Conservation (phyloP, 2,113 vertebrate genomes). For the Gadus macrocephalus region DNA sequence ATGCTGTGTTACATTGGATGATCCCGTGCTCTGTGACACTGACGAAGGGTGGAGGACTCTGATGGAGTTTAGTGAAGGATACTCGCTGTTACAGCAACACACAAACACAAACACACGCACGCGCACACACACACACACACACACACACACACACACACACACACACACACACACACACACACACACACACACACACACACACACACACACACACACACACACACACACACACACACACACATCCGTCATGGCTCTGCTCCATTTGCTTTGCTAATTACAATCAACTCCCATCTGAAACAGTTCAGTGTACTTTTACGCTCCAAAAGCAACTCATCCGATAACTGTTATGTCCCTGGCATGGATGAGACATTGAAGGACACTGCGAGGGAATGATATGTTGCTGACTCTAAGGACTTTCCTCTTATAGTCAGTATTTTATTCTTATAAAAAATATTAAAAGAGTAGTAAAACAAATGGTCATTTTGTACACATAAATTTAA, state of each 20-base stretch:
- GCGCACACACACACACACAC: constrained; percentile 9
- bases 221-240: constrained; percentile 38
- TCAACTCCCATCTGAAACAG: constrained; percentile 60
- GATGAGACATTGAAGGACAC: no score
- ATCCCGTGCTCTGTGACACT: no score
- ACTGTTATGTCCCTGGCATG: constrained; percentile 15
- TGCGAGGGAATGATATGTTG: no score
- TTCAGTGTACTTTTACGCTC: constrained; percentile 38
- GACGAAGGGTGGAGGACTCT: neutral
- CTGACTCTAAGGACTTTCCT: no score
- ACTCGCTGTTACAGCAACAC: constrained; percentile 25
- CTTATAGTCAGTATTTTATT: no score
- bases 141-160: neutral
- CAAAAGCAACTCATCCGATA: constrained; percentile 41
- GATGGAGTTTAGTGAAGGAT: constrained; percentile 55
- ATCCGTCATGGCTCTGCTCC: constrained; percentile 70
- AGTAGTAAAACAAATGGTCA: no score
- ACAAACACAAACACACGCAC: constrained; percentile 2
- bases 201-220: constrained; percentile 5
- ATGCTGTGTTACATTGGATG: no score
- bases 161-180: neutral
- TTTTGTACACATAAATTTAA: no score
- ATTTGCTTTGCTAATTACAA: constrained; percentile 72
- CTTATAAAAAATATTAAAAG: no score
- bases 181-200: constrained; percentile 11